Evolutionary conservation across 2,888 invertebrate species (phyloP).

Genomic region (Eupithecia exiguata): DNA sequence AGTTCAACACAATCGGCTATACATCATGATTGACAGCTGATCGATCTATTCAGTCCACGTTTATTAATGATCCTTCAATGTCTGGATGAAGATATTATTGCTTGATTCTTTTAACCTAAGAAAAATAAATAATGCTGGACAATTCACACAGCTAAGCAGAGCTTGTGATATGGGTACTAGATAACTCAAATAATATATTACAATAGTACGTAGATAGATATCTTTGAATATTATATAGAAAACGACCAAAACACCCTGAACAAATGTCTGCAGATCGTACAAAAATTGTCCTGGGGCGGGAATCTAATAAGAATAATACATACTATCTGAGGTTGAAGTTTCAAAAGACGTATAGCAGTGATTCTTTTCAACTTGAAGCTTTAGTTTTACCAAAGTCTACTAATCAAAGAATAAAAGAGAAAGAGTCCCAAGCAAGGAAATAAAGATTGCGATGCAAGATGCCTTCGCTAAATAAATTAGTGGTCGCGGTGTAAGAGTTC

Average conservation of each 20-base stretch:
- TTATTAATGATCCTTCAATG: slow-evolving; percentile 37
- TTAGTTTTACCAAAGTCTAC: neutral
- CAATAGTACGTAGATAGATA: too few relatives aligned
- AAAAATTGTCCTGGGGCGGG: too few relatives aligned
- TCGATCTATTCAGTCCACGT: slow-evolving; percentile 45
- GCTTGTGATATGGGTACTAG: too few relatives aligned
- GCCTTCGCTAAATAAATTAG: too few relatives aligned
- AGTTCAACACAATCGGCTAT: slow-evolving; percentile 30
- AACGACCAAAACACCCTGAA: too few relatives aligned
- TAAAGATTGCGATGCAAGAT: neutral
- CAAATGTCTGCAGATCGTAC: too few relatives aligned
- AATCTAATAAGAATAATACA: too few relatives aligned
- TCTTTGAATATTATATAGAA: too few relatives aligned
- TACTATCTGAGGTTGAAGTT: neutral
- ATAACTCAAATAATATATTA: too few relatives aligned
- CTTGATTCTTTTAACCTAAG: slow-evolving; percentile 1
- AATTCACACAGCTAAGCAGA: too few relatives aligned
- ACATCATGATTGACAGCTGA: slow-evolving; percentile 50
- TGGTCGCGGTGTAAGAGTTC: neutral
- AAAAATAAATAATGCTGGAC: too few relatives aligned
- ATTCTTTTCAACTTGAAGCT: neutral
- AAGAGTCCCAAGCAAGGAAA: neutral
- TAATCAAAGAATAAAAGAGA: too few relatives aligned
- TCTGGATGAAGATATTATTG: slow-evolving; percentile 24
- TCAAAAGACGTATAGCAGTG: neutral